These are phyloP conservation scores for Criorhina ranunculi DNA, from an alignment of 2,888 invertebrate species.

Conservation along the genomic window DNA sequence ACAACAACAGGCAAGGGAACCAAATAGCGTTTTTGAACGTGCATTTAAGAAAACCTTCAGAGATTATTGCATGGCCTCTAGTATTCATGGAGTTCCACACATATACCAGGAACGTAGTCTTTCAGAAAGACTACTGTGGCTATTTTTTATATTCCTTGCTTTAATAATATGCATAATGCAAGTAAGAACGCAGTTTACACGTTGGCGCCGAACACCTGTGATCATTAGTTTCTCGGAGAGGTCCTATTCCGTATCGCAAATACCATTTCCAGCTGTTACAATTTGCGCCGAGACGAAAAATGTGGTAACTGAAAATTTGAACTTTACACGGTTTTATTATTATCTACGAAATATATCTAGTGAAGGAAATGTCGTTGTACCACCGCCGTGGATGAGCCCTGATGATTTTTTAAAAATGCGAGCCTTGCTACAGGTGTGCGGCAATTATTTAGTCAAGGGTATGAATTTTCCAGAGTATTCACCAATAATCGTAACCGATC, in stretches of 20 bases:
- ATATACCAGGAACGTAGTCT: constrained; percentile 86
- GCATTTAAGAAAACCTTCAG: constrained; percentile 82
- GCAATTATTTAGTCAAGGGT: background rate
- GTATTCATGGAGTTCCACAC: constrained; percentile 87
- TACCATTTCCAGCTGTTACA: constrained; percentile 82
- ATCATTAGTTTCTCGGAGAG: constrained; percentile 90
- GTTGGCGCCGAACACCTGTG: constrained; percentile 89
- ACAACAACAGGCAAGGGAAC: background rate
- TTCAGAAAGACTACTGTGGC: constrained; percentile 86
- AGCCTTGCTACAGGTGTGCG: constrained; percentile 12
- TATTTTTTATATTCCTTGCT: background rate
- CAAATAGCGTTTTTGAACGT: background rate
- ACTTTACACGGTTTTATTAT: constrained; percentile 2
- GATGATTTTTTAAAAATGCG: constrained; percentile 18
- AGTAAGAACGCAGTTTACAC: constrained; percentile 87
- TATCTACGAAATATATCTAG: background rate
- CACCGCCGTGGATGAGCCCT: background rate
- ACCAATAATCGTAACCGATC: background rate
- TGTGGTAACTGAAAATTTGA: constrained; percentile 28
- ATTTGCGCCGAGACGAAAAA: constrained; percentile 82
- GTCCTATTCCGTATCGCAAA: constrained; percentile 85
- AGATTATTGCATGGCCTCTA: constrained; percentile 87
- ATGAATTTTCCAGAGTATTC: constrained; percentile 9
- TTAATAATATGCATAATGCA: constrained; percentile 84
- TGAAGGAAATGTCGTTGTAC: background rate